Conservation (phyloP, 2,797 vertebrate species). For the Coreius guichenoti region DNA sequence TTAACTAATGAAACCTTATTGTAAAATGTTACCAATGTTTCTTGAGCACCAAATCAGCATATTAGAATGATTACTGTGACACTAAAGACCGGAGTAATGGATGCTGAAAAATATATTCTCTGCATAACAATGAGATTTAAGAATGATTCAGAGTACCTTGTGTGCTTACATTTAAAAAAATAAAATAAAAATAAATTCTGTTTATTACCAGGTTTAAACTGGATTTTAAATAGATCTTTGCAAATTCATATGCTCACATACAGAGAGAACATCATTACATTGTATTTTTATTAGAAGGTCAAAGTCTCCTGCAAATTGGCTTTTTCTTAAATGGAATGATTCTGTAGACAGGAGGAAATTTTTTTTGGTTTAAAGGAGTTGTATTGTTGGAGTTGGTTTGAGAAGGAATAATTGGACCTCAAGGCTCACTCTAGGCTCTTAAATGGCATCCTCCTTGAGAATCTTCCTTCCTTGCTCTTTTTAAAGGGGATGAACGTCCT, state of each 20-base stretch:
- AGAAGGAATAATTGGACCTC: slow-evolving; percentile 10
- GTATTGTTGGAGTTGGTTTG: neutral
- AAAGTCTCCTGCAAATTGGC: neutral
- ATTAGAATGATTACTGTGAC: neutral
- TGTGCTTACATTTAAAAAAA: no score
- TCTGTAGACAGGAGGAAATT: neutral
- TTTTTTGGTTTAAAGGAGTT: slow-evolving; percentile 11
- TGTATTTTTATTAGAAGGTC: slow-evolving; percentile 13
- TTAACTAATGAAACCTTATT: no score
- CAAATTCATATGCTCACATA: neutral
- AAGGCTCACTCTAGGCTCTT: slow-evolving; percentile 6
- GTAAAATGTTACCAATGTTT: no score
- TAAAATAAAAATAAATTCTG: no score
- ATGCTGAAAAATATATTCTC: neutral
- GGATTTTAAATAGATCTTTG: neutral
- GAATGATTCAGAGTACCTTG: neutral
- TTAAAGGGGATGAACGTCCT: neutral
- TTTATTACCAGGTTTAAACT: neutral
- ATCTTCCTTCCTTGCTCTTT: slow-evolving; percentile 19
- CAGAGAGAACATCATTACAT: neutral
- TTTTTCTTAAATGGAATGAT: slow-evolving; percentile 11
- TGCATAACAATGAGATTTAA: neutral
- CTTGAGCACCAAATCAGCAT: neutral
- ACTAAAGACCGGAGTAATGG: neutral
- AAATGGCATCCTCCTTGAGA: slow-evolving; percentile 29